A percentile compares a stretch with the other conserved stretches of the same genome.
phyloP scores from a whole-genome alignment of 2,113 vertebrate species.

The Leucoraja erinaceus region DNA sequence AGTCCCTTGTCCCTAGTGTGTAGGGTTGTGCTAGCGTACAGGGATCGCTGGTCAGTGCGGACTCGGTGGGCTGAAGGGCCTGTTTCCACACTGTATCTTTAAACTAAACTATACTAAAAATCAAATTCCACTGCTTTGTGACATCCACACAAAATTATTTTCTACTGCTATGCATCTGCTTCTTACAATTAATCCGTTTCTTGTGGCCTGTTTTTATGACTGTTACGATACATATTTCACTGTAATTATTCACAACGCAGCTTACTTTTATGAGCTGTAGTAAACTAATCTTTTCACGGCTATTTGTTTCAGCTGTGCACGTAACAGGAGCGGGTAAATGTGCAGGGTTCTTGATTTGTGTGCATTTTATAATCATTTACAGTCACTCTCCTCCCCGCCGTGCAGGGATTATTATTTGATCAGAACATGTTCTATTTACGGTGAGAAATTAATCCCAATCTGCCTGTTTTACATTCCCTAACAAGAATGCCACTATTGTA shows the following conservation, averaged over 20 bases:
- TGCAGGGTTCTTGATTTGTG: not conserved
- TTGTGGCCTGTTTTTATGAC: not conserved
- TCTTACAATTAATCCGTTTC: not conserved
- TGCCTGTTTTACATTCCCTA: not conserved
- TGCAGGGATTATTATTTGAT: slow-evolving; percentile 8
- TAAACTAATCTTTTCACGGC: not conserved
- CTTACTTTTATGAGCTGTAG: not conserved
- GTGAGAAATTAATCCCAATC: not conserved
- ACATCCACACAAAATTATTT: not conserved
- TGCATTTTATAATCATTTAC: slow-evolving; percentile 1
- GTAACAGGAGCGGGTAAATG: not conserved
- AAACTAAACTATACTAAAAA: not conserved
- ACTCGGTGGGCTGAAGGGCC: too few relatives aligned
- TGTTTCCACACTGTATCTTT: too few relatives aligned
- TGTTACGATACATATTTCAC: not conserved
- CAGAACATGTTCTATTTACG: not conserved
- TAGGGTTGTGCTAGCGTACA: too few relatives aligned
- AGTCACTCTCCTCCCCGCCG: not conserved
- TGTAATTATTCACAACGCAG: not conserved
- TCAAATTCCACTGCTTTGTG: not conserved
- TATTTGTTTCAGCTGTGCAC: not conserved
- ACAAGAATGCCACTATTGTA: not conserved
- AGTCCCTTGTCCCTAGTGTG: too few relatives aligned
- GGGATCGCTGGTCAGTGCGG: too few relatives aligned
- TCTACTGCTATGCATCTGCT: not conserved